Percentiles rank a stretch among this genome's conserved stretches.
These are phyloP conservation scores for Pachyrhynchus sulphureomaculatus DNA, from an alignment of 1,140 invertebrate genomes.

Conservation along the genomic window DNA sequence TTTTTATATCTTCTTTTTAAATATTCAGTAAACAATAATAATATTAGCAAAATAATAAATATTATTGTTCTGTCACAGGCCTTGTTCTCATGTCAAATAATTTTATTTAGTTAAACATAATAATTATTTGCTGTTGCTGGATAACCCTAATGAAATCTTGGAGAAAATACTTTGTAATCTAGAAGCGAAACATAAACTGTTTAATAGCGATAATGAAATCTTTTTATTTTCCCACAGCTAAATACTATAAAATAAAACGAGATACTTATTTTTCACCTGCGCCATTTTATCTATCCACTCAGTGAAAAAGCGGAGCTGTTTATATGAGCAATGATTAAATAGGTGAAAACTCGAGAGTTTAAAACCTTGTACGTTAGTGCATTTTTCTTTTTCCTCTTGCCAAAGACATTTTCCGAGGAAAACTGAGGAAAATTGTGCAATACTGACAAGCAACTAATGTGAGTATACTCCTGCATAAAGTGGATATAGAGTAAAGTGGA, in stretches of 20 bases:
- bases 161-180: too few relatives aligned
- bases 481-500: constrained; percentile 14
- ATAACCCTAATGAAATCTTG: too few relatives aligned
- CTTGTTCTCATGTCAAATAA: too few relatives aligned
- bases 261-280: constrained; percentile 21
- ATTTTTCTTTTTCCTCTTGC: constrained; percentile 31
- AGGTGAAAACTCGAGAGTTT: constrained; percentile 35
- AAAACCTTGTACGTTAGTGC: constrained; percentile 28
- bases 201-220: too few relatives aligned
- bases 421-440: constrained; percentile 12
- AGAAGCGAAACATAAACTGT: too few relatives aligned
- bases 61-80: too few relatives aligned
- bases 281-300: constrained; percentile 24
- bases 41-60: too few relatives aligned
- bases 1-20: too few relatives aligned
- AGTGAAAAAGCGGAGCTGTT: constrained; percentile 25
- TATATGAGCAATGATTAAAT: constrained; percentile 34
- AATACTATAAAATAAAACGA: constrained; percentile 11
- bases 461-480: constrained; percentile 26
- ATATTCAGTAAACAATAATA: too few relatives aligned
- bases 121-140: too few relatives aligned
- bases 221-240: constrained; percentile 1
- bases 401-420: constrained; percentile 23
- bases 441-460: constrained; percentile 25
- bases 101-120: too few relatives aligned